Evolutionary conservation across 2,797 vertebrate species (phyloP).

Genomic region (Podarcis siculus): DNA sequence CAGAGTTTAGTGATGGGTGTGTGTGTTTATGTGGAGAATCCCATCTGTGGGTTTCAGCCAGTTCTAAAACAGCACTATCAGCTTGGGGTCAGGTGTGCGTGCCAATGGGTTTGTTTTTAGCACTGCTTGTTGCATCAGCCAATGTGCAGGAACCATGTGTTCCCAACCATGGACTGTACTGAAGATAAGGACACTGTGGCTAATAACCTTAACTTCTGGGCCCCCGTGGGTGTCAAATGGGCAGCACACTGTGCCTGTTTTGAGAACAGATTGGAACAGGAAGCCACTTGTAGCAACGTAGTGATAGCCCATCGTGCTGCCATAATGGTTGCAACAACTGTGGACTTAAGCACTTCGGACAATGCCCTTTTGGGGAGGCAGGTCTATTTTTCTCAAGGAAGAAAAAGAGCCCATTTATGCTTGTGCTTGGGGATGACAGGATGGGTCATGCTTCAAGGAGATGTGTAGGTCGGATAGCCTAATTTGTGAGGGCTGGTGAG

Average conservation of each 20-base stretch:
- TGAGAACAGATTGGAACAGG: neutral
- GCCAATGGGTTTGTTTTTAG: neutral
- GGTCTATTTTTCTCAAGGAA: neutral
- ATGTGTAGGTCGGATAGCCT: neutral
- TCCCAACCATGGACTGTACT: neutral
- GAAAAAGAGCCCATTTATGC: neutral
- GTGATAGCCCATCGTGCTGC: neutral
- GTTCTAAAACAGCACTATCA: neutral
- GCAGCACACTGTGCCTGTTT: neutral
- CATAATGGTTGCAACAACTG: neutral
- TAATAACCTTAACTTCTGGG: neutral
- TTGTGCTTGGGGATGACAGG: neutral
- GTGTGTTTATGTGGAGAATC: neutral
- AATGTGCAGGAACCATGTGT: neutral
- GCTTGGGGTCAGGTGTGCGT: neutral
- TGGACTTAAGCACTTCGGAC: neutral
- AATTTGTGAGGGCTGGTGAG: neutral
- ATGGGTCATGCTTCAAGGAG: neutral
- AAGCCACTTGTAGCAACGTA: neutral
- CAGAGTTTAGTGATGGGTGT: neutral
- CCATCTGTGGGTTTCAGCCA: neutral
- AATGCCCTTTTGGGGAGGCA: neutral
- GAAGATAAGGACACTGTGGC: neutral
- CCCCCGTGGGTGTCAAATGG: neutral
- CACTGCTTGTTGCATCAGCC: neutral